Base-by-base conservation (phyloP, 1,140 invertebrate species). In the Hetaerina americana region DNA sequence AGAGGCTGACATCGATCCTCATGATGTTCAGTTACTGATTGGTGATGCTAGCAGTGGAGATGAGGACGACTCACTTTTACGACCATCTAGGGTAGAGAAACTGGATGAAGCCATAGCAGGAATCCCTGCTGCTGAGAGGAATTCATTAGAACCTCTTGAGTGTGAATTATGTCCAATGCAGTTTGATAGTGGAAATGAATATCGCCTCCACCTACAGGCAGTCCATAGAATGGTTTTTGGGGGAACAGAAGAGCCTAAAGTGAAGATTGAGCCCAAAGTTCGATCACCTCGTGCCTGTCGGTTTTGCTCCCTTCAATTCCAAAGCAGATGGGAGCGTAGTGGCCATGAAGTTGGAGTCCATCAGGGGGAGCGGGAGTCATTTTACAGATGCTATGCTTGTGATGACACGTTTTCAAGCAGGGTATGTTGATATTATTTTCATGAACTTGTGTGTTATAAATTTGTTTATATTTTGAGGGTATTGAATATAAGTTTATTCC, bases 1-100 rank as follows among this genome's bases (percentile, higher is more conserved):
- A 0, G 73, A 74, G 29, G 71, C 72, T 25, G 75, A 76, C 26
- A 70, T 76, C 27, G 75, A 76, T 57, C 75, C 75, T 15, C 72
- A 71, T 27, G 74, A 76, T 25, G 71, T 76, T 0, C 74, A 76
- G 71, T 76, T 74, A 68, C 68, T 72, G 6, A 25, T 75, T 15
- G 72, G 49, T 28, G 75, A 75, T 66, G 73, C 72, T 10, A 73
- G 72, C 15, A 74, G 75, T 68, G 72, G 73, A 22, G 74, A 75
- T 57, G 66, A 66, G 18, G 70, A 72, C 40, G 40, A 24, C 10
- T 22, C 26, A 66, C 27, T 31, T 66, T 70, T 22, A 70, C 27
- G n/a, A 28, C 10, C 27, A 66, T 68, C 66, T 29, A 49, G 18
- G 26, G 68, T 70, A 27, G 28, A 57, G 26, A 27, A 27, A 27